These are phyloP conservation scores for Spizaetus ornatus DNA, from an alignment of 2,113 vertebrate species.

Conservation along the genomic window DNA sequence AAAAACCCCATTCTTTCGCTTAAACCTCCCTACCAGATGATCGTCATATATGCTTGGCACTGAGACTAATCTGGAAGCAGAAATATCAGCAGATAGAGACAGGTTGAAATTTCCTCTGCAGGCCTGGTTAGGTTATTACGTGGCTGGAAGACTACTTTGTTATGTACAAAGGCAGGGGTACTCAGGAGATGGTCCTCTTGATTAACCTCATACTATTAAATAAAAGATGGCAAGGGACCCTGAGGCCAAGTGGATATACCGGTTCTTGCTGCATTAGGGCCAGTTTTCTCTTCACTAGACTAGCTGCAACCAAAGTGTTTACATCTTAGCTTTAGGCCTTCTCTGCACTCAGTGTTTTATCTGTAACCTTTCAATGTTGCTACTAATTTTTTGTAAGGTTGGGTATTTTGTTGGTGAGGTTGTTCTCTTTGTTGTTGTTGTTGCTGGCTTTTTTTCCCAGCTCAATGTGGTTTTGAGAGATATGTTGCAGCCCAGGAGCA, in stretches of 20 bases:
- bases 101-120: neutral
- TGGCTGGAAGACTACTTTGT: neutral
- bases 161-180: neutral
- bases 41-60: neutral
- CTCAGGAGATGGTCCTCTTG: neutral
- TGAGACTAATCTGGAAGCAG: neutral
- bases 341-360: neutral
- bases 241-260: neutral
- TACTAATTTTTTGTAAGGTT: neutral
- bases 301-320: neutral
- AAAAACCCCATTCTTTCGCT: neutral
- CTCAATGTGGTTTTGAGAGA: neutral
- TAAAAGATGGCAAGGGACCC: neutral
- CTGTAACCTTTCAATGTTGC: neutral
- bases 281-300: neutral
- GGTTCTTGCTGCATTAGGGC: neutral
- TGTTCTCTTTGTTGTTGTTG: neutral
- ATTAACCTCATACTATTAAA: neutral
- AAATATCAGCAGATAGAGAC: neutral
- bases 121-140: neutral
- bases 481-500: neutral
- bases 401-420: neutral
- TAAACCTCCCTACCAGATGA: neutral
- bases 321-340: neutral
- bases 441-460: neutral